Evolutionary conservation across 1,140 invertebrate species (phyloP).

Genomic region (Ostrea denselamellosa): DNA sequence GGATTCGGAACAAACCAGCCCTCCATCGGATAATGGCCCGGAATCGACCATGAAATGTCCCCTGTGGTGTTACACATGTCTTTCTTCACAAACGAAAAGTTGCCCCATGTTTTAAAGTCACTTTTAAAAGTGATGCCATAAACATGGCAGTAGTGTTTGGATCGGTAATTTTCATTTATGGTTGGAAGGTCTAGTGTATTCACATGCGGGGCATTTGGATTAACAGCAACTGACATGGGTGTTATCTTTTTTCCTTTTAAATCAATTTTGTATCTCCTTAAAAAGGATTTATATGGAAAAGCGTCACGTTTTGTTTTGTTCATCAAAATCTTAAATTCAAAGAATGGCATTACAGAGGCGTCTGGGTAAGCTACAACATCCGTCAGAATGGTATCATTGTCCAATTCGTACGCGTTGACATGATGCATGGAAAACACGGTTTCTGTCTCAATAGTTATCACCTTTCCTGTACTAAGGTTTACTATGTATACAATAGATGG

Average conservation of each 20-base stretch:
- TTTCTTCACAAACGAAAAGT: conserved; percentile 71
- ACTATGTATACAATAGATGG: conserved; percentile 66
- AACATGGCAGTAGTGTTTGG: conserved; percentile 67
- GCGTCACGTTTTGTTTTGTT: conserved; percentile 60
- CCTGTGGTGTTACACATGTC: conserved; percentile 66
- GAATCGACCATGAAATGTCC: conserved; percentile 59
- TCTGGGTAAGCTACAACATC: conserved; percentile 66
- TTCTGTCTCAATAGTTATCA: conserved; percentile 60
- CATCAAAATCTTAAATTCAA: conserved; percentile 59
- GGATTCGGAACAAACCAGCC: conserved; percentile 71
- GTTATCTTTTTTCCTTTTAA: conserved; percentile 50
- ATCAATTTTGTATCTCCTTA: conserved; percentile 68
- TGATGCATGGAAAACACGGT: conserved; percentile 71
- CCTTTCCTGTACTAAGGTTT: conserved; percentile 65
- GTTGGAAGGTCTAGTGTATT: conserved; percentile 69
- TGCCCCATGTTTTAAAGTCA: conserved; percentile 61
- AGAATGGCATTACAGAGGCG: conserved; percentile 61
- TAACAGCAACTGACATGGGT: conserved; percentile 42
- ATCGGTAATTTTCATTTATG: conserved; percentile 72
- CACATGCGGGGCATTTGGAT: conserved; percentile 50
- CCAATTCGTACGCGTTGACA: conserved; percentile 71
- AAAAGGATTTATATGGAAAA: conserved; percentile 52
- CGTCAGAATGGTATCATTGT: conserved; percentile 60
- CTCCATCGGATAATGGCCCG: conserved; percentile 70
- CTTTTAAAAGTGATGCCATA: conserved; percentile 70